Percentiles rank a stretch among this genome's conserved stretches.
Evolutionary conservation across 2,113 vertebrate genomes (phyloP).

Genomic region (Syngnathus scovelli): DNA sequence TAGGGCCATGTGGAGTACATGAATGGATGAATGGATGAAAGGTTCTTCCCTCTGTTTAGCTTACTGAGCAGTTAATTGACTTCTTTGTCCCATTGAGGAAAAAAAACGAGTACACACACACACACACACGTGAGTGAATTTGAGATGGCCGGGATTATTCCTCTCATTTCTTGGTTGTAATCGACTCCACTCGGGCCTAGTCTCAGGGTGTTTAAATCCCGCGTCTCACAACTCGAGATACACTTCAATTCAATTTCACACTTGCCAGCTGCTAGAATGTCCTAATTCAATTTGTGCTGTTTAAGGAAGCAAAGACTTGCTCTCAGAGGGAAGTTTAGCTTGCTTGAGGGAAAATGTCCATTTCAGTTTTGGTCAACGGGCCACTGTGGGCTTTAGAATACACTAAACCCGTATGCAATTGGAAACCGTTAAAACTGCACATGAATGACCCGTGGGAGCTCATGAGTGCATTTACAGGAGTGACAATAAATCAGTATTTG

Average conservation of each 20-base stretch:
- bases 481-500: conserved; percentile 22
- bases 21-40: conserved; percentile 15
- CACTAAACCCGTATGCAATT: conserved; percentile 27
- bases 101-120: conserved; percentile 37
- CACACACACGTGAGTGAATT: conserved; percentile 17
- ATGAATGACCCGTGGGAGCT: conserved; percentile 20
- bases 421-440: conserved; percentile 22
- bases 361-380: conserved; percentile 48
- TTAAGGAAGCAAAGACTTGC: conserved; percentile 54
- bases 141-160: conserved; percentile 44
- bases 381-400: conserved; percentile 22
- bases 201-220: conserved; percentile 53
- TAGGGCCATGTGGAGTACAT: conserved; percentile 33
- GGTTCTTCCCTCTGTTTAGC: conserved; percentile 18
- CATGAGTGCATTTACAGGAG: conserved; percentile 26
- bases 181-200: conserved; percentile 36
- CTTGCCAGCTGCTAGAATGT: conserved; percentile 60
- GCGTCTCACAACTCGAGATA: conserved; percentile 56
- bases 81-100: conserved; percentile 53
- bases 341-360: conserved; percentile 34
- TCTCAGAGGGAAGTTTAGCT: conserved; percentile 56
- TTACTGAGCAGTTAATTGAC: conserved; percentile 21
- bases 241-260: conserved; percentile 70
- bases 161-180: conserved; percentile 52
- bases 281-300: conserved; percentile 70